Evolutionary conservation across 2,797 vertebrate species (phyloP).

Genomic region (Acipenser transmontanus): DNA sequence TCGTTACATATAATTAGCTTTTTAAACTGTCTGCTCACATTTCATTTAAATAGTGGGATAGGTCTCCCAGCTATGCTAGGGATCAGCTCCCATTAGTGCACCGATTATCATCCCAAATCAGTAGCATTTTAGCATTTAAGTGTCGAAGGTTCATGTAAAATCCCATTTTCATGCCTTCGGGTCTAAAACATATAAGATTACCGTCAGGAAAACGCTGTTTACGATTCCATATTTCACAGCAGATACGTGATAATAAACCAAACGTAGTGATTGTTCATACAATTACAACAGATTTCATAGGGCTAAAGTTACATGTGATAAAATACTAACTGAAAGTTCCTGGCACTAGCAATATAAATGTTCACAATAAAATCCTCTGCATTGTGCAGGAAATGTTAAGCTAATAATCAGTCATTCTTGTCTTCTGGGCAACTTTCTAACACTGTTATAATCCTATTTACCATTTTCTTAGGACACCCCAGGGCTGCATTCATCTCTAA

Average conservation of each 20-base stretch:
- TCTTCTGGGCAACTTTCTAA: slow-evolving; percentile 64
- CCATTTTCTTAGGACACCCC: slow-evolving; percentile 65
- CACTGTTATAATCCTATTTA: slow-evolving; percentile 70
- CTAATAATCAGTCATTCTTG: slow-evolving; percentile 75
- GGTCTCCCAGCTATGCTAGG: slow-evolving; percentile 55
- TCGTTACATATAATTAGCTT: slow-evolving; percentile 6
- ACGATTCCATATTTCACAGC: slow-evolving; percentile 7
- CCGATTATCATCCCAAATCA: slow-evolving; percentile 70
- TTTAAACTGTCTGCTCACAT: slow-evolving; percentile 62
- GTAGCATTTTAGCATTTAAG: slow-evolving; percentile 70
- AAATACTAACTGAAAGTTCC: slow-evolving; percentile 53
- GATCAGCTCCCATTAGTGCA: slow-evolving; percentile 65
- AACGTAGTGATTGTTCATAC: slow-evolving; percentile 4
- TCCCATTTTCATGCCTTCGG: slow-evolving; percentile 53
- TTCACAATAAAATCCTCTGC: slow-evolving; percentile 68
- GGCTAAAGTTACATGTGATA: slow-evolving; percentile 41
- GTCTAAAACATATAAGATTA: slow-evolving; percentile 23
- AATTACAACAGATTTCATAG: slow-evolving; percentile 1
- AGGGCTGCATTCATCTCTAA: slow-evolving; percentile 77
- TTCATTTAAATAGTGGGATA: slow-evolving; percentile 52
- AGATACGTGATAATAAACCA: slow-evolving; percentile 5
- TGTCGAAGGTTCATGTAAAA: slow-evolving; percentile 62
- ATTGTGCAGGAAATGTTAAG: slow-evolving; percentile 73
- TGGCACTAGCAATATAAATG: slow-evolving; percentile 70
- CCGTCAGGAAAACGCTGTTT: neutral